Evolutionary conservation across 2,113 vertebrate genomes (phyloP).

Genomic region (Notarius quadriscutis): DNA sequence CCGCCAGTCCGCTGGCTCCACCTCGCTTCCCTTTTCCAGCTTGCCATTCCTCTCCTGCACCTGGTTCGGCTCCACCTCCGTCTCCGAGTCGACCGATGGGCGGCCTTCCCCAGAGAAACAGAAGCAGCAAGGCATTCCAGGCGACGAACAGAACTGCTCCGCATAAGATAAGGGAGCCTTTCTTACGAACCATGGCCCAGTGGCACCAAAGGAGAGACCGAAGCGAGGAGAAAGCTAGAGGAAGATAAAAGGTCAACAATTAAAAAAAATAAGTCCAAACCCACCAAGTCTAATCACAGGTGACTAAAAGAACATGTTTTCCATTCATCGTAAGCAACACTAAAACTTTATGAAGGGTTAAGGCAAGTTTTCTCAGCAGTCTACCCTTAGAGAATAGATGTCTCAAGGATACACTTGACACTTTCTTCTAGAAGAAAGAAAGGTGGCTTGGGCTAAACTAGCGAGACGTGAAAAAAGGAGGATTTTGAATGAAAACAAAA

Average conservation of each 20-base stretch:
- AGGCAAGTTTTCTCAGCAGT: not conserved
- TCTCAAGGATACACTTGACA: not conserved
- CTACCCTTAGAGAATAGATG: not conserved
- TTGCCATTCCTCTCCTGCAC: slow-evolving; percentile 74
- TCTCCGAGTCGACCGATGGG: slow-evolving; percentile 66
- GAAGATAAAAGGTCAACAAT: slow-evolving; percentile 6
- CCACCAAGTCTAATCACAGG: not conserved
- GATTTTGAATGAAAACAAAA: not conserved
- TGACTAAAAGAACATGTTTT: not conserved
- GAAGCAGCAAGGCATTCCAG: slow-evolving; percentile 89
- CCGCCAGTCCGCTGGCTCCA: slow-evolving; percentile 68
- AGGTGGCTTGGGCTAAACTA: not conserved
- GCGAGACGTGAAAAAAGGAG: not conserved
- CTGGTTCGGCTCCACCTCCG: slow-evolving; percentile 69
- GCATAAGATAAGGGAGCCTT: slow-evolving; percentile 84
- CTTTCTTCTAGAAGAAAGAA: not conserved
- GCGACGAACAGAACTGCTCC: slow-evolving; percentile 87
- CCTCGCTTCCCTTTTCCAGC: slow-evolving; percentile 55
- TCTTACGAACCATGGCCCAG: slow-evolving; percentile 90
- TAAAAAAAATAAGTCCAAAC: not conserved
- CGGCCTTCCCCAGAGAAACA: slow-evolving; percentile 90
- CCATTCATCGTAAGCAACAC: not conserved
- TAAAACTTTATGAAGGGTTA: not conserved
- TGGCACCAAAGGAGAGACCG: slow-evolving; percentile 55
- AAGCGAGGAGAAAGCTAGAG: slow-evolving; percentile 57